These are phyloP conservation scores for Porites lutea DNA, from an alignment of 64 coral and sea anemone species.

Conservation along the genomic window DNA sequence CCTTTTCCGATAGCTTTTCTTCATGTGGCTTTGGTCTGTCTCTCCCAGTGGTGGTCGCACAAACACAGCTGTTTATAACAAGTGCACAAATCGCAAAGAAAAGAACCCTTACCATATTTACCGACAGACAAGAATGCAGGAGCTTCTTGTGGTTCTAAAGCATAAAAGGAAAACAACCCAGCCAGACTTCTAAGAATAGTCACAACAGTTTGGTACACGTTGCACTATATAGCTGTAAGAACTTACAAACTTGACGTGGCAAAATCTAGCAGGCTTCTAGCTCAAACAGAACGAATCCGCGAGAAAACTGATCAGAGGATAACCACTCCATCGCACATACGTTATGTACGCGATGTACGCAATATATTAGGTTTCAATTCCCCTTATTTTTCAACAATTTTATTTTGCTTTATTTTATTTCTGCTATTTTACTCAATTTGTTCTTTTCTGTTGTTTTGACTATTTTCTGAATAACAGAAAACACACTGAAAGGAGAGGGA, in stretches of 20 bases:
- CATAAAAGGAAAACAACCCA: conserved; percentile 4
- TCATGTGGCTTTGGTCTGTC: conserved; percentile 68
- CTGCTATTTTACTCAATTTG: no score
- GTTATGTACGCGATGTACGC: not conserved
- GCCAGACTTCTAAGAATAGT: conserved; percentile 11
- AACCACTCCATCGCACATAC: not conserved
- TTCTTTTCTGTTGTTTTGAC: no score
- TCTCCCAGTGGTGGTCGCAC: conserved; percentile 15
- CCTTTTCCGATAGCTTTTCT: conserved; percentile 82
- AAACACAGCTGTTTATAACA: conserved; percentile 44
- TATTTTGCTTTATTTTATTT: no score
- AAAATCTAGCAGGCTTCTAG: conserved; percentile 56
- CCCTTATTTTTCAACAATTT: no score
- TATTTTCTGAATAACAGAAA: no score
- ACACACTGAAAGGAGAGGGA: no score
- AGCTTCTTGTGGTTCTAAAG: conserved; percentile 3
- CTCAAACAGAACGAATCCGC: not conserved
- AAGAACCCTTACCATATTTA: conserved; percentile 5
- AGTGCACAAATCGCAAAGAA: conserved; percentile 39
- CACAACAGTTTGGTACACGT: conserved; percentile 24
- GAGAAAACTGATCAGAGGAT: not conserved
- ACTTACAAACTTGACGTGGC: conserved; percentile 48
- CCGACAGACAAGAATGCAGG: not conserved
- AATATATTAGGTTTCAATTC: not conserved
- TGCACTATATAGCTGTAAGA: not conserved